These are phyloP conservation scores for Danio jaintianensis DNA, from an alignment of 2,797 vertebrate species.

Conservation along the genomic window DNA sequence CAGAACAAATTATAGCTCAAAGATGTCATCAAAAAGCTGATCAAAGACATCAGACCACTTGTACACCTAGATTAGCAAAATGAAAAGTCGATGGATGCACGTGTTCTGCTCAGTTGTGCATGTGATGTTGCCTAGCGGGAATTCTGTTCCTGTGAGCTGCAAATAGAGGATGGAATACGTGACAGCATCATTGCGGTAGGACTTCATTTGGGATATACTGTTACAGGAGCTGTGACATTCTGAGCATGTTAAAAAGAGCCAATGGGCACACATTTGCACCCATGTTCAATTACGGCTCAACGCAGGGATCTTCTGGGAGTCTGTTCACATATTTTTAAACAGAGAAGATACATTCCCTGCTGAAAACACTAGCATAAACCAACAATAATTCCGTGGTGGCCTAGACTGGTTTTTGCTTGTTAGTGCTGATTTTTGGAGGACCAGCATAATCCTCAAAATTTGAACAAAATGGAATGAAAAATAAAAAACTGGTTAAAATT, in stretches of 20 bases:
- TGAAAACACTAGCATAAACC: neutral
- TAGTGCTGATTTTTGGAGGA: too few species aligned
- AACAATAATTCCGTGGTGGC: too few species aligned
- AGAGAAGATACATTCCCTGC: constrained; percentile 23
- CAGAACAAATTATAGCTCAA: neutral
- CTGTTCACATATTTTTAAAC: constrained; percentile 22
- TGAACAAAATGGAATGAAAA: too few species aligned
- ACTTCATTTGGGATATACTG: constrained; percentile 44
- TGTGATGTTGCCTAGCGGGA: constrained; percentile 32
- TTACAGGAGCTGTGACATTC: constrained; percentile 57
- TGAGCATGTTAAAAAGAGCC: constrained; percentile 50
- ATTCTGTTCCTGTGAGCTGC: constrained; percentile 39
- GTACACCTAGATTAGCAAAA: neutral
- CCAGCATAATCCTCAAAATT: too few species aligned
- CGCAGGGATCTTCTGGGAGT: constrained; percentile 19
- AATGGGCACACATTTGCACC: constrained; percentile 36
- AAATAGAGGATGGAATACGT: constrained; percentile 49
- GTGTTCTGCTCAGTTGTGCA: constrained; percentile 30
- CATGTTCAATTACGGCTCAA: constrained; percentile 32
- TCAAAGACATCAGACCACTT: neutral
- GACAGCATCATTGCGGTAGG: constrained; percentile 36
- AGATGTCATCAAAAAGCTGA: neutral
- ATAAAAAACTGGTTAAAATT: too few species aligned
- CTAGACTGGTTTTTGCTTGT: too few species aligned
- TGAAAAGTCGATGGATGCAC: constrained; percentile 29